Evolutionary conservation across 37 sponge, comb jelly and placozoan species (phyloP).

Genomic region (Tethya wilhelma): DNA sequence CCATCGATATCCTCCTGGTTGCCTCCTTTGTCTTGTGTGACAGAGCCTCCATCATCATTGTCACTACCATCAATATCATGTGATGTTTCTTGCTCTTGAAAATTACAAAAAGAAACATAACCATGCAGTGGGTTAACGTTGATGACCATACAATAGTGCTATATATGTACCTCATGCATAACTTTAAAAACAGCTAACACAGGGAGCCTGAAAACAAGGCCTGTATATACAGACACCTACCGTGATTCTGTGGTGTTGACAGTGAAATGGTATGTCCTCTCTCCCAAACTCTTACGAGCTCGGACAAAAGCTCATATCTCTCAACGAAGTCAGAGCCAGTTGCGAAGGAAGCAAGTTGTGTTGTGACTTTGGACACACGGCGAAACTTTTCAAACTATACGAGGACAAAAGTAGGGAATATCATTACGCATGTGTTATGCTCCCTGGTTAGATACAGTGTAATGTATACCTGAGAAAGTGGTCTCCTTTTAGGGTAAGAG

Average conservation of each 20-base stretch:
- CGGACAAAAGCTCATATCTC: not conserved
- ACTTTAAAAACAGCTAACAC: no score
- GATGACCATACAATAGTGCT: no score
- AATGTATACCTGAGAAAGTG: constrained; percentile 21
- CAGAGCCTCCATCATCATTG: not conserved
- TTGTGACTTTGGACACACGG: constrained; percentile 14
- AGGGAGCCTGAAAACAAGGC: no score
- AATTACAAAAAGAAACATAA: not conserved
- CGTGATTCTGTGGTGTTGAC: no score
- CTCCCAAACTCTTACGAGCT: not conserved
- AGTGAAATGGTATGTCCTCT: not conserved
- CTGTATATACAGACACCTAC: no score
- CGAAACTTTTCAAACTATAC: constrained; percentile 38
- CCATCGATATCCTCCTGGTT: no score
- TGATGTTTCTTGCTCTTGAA: not conserved
- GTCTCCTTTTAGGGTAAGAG: constrained; percentile 11
- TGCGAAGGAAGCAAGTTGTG: constrained; percentile 19
- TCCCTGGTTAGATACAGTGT: not conserved
- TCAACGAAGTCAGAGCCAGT: not conserved
- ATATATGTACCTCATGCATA: no score
- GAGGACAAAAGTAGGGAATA: not conserved
- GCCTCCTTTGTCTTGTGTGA: no score
- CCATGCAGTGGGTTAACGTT: no score
- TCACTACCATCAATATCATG: not conserved
- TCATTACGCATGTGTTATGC: not conserved